Conservation (phyloP, 1,140 invertebrate species). For the Antheraea pernyi region DNA sequence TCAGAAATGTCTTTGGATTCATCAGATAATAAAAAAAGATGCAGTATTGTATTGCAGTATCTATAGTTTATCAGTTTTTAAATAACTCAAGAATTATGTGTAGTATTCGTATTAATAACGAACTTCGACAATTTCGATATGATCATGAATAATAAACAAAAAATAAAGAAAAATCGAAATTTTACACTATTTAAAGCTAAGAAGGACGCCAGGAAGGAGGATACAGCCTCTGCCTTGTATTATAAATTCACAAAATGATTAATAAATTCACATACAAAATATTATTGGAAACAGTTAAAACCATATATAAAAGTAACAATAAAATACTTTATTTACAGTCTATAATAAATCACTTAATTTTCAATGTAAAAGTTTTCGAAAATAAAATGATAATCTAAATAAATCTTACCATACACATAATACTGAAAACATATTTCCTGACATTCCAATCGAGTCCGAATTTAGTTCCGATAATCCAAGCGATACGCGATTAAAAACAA, state of each 20-base stretch:
- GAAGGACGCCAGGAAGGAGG: slow-evolving; percentile 58
- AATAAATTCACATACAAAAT: slow-evolving; percentile 50
- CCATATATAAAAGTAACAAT: slow-evolving; percentile 75
- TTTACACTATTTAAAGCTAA: slow-evolving; percentile 70
- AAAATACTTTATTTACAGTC: slow-evolving; percentile 71
- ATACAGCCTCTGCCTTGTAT: slow-evolving; percentile 24
- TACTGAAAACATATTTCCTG: slow-evolving; percentile 70
- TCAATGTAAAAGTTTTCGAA: slow-evolving; percentile 64
- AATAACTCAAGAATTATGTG: too few species aligned
- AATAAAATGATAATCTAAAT: slow-evolving; percentile 63
- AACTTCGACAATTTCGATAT: neutral
- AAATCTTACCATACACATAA: slow-evolving; percentile 71
- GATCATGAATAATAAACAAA: neutral
- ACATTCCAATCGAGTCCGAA: slow-evolving; percentile 50
- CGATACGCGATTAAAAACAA: slow-evolving; percentile 51
- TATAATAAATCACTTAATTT: slow-evolving; percentile 67
- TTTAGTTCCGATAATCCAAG: slow-evolving; percentile 45
- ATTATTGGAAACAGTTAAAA: slow-evolving; percentile 65
- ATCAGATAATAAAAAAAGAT: neutral
- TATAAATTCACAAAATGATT: slow-evolving; percentile 34
- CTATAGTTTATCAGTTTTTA: neutral
- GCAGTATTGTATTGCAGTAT: neutral
- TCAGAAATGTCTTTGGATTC: slow-evolving; percentile 10
- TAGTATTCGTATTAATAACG: too few species aligned
- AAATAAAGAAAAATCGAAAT: slow-evolving; percentile 1